Percentiles rank a stretch among this genome's conserved stretches.
Evolutionary conservation across 2,797 vertebrate genomes (phyloP).

Genomic region (Cephalopachus bancanus): DNA sequence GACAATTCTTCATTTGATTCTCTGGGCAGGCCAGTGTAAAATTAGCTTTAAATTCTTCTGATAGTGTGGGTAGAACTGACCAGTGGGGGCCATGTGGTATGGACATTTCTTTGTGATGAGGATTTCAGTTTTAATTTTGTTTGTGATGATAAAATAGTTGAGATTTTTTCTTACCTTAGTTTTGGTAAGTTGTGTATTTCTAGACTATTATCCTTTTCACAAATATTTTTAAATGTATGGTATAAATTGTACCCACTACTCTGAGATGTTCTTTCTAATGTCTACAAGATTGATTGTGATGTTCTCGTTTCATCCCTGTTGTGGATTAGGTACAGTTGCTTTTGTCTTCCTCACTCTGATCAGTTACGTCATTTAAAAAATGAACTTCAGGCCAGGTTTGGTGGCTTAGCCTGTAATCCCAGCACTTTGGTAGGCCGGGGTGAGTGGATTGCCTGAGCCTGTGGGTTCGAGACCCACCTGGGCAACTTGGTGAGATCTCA

Average conservation of each 20-base stretch:
- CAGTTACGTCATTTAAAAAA: not conserved
- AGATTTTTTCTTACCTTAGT: not conserved
- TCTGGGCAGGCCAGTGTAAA: not conserved
- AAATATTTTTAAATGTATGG: not conserved
- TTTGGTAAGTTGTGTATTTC: not conserved
- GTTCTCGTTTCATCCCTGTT: not conserved
- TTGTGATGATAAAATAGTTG: not conserved
- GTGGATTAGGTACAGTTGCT: accelerated
- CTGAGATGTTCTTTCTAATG: accelerated
- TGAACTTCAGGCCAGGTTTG: not conserved
- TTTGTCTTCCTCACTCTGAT: not conserved
- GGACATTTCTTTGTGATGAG: not conserved
- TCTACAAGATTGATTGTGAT: accelerated
- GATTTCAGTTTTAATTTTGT: not conserved
- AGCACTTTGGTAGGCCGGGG: too few relatives aligned
- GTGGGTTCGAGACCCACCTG: too few relatives aligned
- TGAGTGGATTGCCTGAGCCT: too few relatives aligned
- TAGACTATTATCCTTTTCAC: not conserved
- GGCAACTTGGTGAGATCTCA: too few relatives aligned
- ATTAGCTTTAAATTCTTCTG: not conserved
- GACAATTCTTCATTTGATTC: not conserved
- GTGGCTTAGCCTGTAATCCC: too few relatives aligned
- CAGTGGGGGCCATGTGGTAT: too few relatives aligned
- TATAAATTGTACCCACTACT: accelerated
- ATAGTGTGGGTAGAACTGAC: not conserved